A percentile compares a stretch with the other conserved stretches of the same genome.
Evolutionary conservation across 2,888 invertebrate genomes (phyloP).

Genomic region (Callyntrura sp.): DNA sequence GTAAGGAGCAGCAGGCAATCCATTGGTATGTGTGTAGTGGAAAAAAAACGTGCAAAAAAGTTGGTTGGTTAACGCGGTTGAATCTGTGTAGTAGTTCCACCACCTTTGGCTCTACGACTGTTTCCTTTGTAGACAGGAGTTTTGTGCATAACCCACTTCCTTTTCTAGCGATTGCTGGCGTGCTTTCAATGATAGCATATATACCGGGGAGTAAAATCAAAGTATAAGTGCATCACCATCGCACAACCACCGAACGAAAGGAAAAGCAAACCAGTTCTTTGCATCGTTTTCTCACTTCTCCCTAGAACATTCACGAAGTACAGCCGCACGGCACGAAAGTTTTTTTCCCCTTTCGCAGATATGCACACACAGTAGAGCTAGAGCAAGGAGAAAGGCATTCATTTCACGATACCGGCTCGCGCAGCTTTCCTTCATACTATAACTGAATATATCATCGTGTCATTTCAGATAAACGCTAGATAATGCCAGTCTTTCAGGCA

Average conservation of each 20-base stretch:
- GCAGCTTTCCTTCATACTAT: conserved; percentile 24
- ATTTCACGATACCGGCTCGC: conserved; percentile 52
- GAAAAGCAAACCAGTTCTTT: conserved; percentile 39
- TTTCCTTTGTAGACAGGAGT: conserved; percentile 35
- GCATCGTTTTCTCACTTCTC: conserved; percentile 23
- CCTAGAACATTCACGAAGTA: conserved; percentile 47
- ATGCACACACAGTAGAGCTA: neutral
- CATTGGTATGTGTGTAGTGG: conserved; percentile 8
- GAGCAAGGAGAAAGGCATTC: neutral
- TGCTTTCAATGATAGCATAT: neutral
- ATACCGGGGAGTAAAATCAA: conserved; percentile 45
- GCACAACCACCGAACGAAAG: conserved; percentile 1
- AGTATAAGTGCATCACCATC: conserved; percentile 44
- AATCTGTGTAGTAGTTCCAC: conserved; percentile 34
- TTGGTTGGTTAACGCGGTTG: conserved; percentile 34
- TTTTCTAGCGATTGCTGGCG: neutral
- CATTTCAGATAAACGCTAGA: conserved; percentile 36
- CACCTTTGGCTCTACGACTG: conserved; percentile 64
- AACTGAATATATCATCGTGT: neutral
- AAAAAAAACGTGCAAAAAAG: conserved; percentile 57
- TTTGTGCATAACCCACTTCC: conserved; percentile 50
- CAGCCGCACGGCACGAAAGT: neutral
- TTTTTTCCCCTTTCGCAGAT: neutral
- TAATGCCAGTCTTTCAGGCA: conserved; percentile 31
- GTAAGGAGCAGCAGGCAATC: neutral